Evolutionary conservation across 1,140 invertebrate genomes (phyloP).

Genomic region (Sweltsa coloradensis): DNA sequence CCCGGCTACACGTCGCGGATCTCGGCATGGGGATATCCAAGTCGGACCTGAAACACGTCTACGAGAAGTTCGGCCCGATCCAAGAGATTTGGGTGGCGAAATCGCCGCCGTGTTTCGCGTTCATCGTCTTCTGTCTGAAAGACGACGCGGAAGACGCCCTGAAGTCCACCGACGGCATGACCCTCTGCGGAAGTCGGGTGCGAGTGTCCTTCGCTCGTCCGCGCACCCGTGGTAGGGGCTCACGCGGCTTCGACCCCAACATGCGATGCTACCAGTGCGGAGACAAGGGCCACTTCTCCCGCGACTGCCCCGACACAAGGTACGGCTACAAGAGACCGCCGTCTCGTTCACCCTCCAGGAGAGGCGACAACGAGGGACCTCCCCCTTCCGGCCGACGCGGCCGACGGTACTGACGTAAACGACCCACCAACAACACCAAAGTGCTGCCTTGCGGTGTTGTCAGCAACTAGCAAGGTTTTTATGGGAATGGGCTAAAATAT

Average conservation of each 20-base stretch:
- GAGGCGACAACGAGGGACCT: too few relatives aligned
- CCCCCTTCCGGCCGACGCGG: too few relatives aligned
- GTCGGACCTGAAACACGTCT: slow-evolving; percentile 45
- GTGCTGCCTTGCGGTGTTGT: too few relatives aligned
- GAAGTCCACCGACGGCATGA: slow-evolving; percentile 46
- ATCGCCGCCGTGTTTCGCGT: slow-evolving; percentile 56
- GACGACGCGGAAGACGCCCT: slow-evolving; percentile 55
- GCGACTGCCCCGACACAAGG: slow-evolving; percentile 41
- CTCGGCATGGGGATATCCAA: slow-evolving; percentile 35
- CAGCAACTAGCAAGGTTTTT: too few relatives aligned
- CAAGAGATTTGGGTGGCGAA: slow-evolving; percentile 59
- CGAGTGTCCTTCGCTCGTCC: slow-evolving; percentile 32
- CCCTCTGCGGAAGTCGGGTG: slow-evolving; percentile 29
- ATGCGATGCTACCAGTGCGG: slow-evolving; percentile 54
- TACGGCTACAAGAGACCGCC: slow-evolving; percentile 25
- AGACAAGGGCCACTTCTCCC: slow-evolving; percentile 47
- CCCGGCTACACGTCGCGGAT: slow-evolving; percentile 33
- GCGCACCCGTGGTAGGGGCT: slow-evolving; percentile 30
- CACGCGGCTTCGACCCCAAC: slow-evolving; percentile 38
- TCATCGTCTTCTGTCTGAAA: slow-evolving; percentile 57
- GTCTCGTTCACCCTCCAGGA: too few relatives aligned
- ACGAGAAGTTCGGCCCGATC: slow-evolving; percentile 49
- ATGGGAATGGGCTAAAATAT: too few relatives aligned
- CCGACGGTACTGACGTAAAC: too few relatives aligned
- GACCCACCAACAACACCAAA: too few relatives aligned